Evolutionary conservation across 2,113 vertebrate species (phyloP).

Genomic region (Gymnocephalus cernua): DNA sequence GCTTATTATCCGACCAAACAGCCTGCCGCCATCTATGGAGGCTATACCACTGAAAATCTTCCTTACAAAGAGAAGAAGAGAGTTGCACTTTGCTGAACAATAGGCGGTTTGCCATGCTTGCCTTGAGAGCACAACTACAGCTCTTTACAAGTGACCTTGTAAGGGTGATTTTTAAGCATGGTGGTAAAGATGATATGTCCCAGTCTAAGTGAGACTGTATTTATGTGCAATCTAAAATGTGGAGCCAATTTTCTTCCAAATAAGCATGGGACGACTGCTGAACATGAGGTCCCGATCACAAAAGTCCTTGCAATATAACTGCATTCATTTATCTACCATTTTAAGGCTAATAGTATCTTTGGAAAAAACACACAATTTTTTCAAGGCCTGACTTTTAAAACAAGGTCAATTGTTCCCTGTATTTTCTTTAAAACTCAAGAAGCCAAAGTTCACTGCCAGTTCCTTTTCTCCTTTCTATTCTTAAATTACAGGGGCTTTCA

Average conservation of each 20-base stretch:
- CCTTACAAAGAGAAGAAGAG: constrained; percentile 36
- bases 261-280: constrained; percentile 33
- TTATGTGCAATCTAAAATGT: constrained; percentile 71
- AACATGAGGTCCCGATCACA: constrained; percentile 35
- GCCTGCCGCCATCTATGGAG: constrained; percentile 40
- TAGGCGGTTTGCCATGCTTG: constrained; percentile 38
- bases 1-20: constrained; percentile 71
- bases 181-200: constrained; percentile 63
- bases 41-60: constrained; percentile 43
- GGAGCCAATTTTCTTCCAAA: constrained; percentile 67
- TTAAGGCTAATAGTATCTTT: constrained; percentile 59
- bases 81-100: constrained; percentile 56
- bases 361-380: constrained; percentile 52
- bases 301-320: constrained; percentile 44
- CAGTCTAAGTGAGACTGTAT: constrained; percentile 56
- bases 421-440: constrained; percentile 71
- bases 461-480: constrained; percentile 73
- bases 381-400: constrained; percentile 67
- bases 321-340: constrained; percentile 55
- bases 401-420: constrained; percentile 66
- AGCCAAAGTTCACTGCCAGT: constrained; percentile 74
- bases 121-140: constrained; percentile 53
- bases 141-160: constrained; percentile 53
- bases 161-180: constrained; percentile 45
- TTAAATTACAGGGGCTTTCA: constrained; percentile 82